These are phyloP conservation scores for Streptopelia turtur DNA, from an alignment of 2,797 vertebrate genomes.

Conservation along the genomic window DNA sequence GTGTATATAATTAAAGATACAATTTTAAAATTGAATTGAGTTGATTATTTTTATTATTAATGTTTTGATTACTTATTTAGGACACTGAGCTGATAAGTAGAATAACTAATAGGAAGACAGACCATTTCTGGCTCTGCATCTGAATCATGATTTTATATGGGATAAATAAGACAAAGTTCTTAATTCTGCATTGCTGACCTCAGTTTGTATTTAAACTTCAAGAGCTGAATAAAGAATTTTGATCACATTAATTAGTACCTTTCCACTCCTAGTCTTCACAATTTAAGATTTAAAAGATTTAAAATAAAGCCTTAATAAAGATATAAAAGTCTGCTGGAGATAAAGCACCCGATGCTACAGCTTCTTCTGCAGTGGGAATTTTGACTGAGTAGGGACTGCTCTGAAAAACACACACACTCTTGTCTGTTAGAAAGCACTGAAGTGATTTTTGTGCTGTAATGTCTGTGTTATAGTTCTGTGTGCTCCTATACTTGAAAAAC, in stretches of 20 bases:
- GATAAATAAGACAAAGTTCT: neutral
- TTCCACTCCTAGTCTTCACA: neutral
- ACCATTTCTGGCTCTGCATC: neutral
- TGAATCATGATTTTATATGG: neutral
- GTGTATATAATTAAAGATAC: neutral
- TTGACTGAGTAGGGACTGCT: neutral
- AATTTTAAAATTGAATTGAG: neutral
- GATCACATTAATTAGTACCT: neutral
- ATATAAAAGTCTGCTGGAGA: neutral
- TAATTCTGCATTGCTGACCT: neutral
- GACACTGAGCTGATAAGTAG: neutral
- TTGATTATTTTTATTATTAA: neutral
- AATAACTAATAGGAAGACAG: neutral
- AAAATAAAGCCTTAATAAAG: neutral
- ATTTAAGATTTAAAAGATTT: neutral
- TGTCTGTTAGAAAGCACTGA: neutral
- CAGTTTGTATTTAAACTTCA: neutral
- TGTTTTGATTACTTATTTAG: neutral
- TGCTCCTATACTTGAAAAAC: neutral
- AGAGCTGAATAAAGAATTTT: neutral
- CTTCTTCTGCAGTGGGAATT: neutral
- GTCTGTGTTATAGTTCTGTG: neutral
- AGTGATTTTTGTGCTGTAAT: neutral
- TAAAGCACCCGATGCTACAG: neutral
- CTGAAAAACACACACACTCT: neutral